These are phyloP conservation scores for Diceros bicornis DNA, from an alignment of 2,797 vertebrate genomes.

Conservation along the genomic window DNA sequence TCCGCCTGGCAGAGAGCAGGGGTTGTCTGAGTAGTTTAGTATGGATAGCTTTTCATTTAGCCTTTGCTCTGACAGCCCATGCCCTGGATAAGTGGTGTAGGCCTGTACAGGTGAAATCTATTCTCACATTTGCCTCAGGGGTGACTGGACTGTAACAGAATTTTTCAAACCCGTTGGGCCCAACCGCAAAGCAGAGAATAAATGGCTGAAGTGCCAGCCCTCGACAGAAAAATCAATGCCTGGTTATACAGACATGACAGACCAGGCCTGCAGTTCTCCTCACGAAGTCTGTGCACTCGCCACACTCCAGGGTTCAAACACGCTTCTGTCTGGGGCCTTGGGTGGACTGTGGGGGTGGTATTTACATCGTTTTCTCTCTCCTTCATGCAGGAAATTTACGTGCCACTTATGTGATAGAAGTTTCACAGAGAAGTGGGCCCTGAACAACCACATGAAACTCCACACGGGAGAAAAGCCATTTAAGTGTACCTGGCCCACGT, in stretches of 20 bases:
- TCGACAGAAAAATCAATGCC: slow-evolving; percentile 99
- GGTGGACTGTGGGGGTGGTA: slow-evolving; percentile 60
- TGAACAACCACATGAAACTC: slow-evolving; percentile 99
- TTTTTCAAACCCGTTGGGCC: slow-evolving; percentile 98
- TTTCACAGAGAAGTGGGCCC: slow-evolving; percentile 99
- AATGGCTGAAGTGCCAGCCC: slow-evolving; percentile 98
- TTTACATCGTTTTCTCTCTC: slow-evolving; percentile 81
- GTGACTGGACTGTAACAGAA: slow-evolving; percentile 99
- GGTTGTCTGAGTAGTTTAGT: slow-evolving; percentile 91
- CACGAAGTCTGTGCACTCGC: slow-evolving; percentile 87
- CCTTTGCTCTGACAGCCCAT: slow-evolving; percentile 94
- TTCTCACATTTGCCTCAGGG: slow-evolving; percentile 97
- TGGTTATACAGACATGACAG: slow-evolving; percentile 99
- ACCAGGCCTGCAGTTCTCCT: slow-evolving; percentile 90
- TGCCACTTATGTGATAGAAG: slow-evolving; percentile 97
- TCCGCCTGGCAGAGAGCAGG: slow-evolving; percentile 83
- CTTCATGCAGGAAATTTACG: slow-evolving; percentile 95
- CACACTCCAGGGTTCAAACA: slow-evolving; percentile 74
- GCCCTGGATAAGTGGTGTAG: slow-evolving; percentile 97
- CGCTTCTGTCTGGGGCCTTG: slow-evolving; percentile 46
- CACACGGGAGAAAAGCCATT: slow-evolving; percentile 98
- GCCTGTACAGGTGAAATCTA: slow-evolving; percentile 99
- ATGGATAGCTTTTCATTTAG: slow-evolving; percentile 98
- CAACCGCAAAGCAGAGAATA: slow-evolving; percentile 99
- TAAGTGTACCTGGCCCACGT: slow-evolving; percentile 97